These are phyloP conservation scores for Eulimnadia texana DNA, from an alignment of 1,140 invertebrate species.

Conservation along the genomic window DNA sequence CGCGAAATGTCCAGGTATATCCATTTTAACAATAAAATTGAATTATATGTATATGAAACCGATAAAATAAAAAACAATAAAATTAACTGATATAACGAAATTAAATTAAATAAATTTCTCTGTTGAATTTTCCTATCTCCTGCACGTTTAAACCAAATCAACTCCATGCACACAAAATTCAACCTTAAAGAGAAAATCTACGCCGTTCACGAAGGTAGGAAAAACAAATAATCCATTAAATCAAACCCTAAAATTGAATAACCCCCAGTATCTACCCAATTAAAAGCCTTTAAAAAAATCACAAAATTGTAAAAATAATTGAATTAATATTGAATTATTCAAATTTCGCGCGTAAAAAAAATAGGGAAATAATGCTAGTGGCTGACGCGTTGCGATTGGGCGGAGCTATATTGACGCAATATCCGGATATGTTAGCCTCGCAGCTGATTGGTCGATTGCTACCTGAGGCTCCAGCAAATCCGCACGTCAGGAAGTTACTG, in stretches of 20 bases:
- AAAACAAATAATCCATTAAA: too few relatives aligned
- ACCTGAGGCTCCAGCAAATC: slow-evolving; percentile 73
- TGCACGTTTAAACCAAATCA: background rate
- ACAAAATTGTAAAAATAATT: background rate
- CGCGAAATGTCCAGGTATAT: slow-evolving; percentile 69
- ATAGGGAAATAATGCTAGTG: slow-evolving; percentile 72
- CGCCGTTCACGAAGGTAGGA: too few relatives aligned
- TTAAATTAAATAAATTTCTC: background rate
- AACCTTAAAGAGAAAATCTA: too few relatives aligned
- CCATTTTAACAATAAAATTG: too few relatives aligned
- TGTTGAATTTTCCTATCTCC: background rate
- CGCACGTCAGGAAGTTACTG: slow-evolving; percentile 70
- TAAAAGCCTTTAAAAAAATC: too few relatives aligned
- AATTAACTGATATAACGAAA: background rate
- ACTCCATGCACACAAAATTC: background rate
- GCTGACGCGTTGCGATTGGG: slow-evolving; percentile 86
- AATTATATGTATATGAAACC: background rate
- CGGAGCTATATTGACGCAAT: slow-evolving; percentile 71
- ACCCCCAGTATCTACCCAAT: too few relatives aligned
- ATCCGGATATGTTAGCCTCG: slow-evolving; percentile 90
- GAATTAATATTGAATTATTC: background rate
- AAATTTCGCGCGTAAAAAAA: background rate
- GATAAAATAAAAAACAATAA: background rate
- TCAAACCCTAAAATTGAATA: too few relatives aligned
- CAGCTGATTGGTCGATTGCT: slow-evolving; percentile 84